Conservation (phyloP, 1,140 invertebrate genomes). For the Brachionus calyciflorus region DNA sequence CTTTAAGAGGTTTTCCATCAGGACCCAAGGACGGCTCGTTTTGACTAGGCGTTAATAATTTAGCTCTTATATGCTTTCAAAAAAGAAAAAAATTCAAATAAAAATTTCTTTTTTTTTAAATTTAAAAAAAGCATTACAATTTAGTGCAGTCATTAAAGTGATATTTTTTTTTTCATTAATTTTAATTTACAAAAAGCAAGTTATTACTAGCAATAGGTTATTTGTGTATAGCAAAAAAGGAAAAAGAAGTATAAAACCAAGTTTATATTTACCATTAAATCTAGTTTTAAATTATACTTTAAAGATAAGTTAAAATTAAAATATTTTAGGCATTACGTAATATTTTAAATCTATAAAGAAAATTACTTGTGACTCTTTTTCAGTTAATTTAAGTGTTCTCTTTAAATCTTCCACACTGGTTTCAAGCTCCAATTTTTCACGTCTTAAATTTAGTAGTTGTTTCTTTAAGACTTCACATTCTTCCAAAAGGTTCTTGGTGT, state of each 20-base stretch:
- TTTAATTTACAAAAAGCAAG: background rate
- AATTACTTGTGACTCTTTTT: constrained; percentile 46
- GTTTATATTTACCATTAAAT: constrained; percentile 28
- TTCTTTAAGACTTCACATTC: constrained; percentile 15
- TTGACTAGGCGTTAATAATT: background rate
- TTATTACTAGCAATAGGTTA: background rate
- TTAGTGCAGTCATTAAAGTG: no score
- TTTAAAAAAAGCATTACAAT: no score
- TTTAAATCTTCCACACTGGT: constrained; percentile 39
- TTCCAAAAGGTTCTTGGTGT: background rate
- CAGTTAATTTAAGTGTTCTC: constrained; percentile 30
- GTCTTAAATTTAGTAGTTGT: background rate
- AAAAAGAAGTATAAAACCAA: background rate
- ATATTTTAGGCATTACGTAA: background rate
- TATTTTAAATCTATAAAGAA: background rate
- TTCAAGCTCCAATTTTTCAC: constrained; percentile 17
- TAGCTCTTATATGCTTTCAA: constrained; percentile 38
- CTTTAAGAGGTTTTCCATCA: constrained; percentile 28
- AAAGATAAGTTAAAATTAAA: background rate
- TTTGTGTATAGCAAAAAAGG: background rate
- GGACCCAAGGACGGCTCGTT: background rate
- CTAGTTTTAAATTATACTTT: constrained; percentile 45
- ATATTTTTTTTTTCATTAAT: no score
- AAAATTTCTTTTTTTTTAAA: no score
- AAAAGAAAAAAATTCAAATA: no score